Conservation (phyloP, 2,113 vertebrate species). For the Etheostoma cragini region DNA sequence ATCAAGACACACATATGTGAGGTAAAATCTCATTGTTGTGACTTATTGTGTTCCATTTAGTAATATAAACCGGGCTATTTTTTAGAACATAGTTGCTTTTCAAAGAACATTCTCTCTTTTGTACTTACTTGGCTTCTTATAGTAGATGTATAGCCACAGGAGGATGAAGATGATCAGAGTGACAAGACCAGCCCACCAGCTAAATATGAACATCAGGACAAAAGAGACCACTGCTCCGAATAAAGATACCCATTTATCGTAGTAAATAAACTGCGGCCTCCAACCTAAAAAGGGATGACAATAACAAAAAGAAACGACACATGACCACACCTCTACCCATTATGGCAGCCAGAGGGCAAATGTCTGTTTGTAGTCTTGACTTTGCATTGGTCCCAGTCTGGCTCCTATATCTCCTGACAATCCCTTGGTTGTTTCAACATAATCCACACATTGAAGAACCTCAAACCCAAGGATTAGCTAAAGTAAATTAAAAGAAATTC, state of each 20-base stretch:
- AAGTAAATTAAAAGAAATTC: no score
- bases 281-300: slow-evolving; percentile 71
- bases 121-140: slow-evolving; percentile 82
- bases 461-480: no score
- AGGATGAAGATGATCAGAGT: slow-evolving; percentile 82
- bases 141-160: slow-evolving; percentile 77
- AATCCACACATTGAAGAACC: no score
- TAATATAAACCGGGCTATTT: not conserved
- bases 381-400: not conserved
- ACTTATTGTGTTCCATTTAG: no score
- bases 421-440: no score
- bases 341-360: not conserved
- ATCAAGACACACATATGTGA: not conserved
- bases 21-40: not conserved
- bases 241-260: slow-evolving; percentile 81
- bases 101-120: not conserved
- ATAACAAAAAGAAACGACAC: not conserved
- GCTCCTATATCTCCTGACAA: no score
- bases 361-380: not conserved
- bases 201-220: slow-evolving; percentile 85
- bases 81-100: not conserved
- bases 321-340: not conserved
- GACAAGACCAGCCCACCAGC: slow-evolving; percentile 83
- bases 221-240: slow-evolving; percentile 81
- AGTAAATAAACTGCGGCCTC: slow-evolving; percentile 82